These are phyloP conservation scores for Aleadryas rufinucha DNA, from an alignment of 2,113 vertebrate genomes.

Conservation along the genomic window DNA sequence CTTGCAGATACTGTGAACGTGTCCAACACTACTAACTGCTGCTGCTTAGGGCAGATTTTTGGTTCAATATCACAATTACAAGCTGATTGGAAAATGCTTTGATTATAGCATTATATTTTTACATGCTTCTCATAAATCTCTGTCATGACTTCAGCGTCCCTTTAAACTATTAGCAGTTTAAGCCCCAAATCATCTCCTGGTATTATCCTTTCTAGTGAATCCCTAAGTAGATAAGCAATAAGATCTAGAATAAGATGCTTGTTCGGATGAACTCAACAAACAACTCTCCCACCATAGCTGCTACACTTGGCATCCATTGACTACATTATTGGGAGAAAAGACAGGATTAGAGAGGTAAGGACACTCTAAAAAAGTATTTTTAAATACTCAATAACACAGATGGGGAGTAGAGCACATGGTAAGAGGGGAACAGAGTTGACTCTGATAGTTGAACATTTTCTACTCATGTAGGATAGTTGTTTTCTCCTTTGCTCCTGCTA, in stretches of 20 bases:
- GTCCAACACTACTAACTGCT: not conserved
- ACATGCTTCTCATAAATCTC: not conserved
- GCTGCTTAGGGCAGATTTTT: not conserved
- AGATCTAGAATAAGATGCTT: conserved; percentile 21
- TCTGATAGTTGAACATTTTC: not conserved
- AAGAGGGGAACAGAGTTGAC: not conserved
- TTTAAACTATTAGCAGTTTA: conserved; percentile 3
- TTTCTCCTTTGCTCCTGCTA: not conserved
- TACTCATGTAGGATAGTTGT: not conserved
- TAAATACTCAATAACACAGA: not conserved
- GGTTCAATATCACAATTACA: not conserved
- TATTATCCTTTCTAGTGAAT: conserved; percentile 39
- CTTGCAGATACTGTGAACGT: not conserved
- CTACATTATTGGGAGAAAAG: not conserved
- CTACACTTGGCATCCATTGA: not conserved
- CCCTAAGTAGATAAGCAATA: conserved; percentile 19
- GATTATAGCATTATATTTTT: not conserved
- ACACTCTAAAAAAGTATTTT: not conserved
- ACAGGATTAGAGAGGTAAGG: not conserved
- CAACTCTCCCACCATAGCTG: not conserved
- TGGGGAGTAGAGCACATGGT: not conserved
- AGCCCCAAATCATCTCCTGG: not conserved
- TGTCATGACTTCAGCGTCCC: not conserved
- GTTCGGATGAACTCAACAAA: not conserved
- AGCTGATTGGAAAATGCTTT: not conserved